Evolutionary conservation across 2,888 invertebrate species (phyloP).

Genomic region (Drosophila neotestacea): DNA sequence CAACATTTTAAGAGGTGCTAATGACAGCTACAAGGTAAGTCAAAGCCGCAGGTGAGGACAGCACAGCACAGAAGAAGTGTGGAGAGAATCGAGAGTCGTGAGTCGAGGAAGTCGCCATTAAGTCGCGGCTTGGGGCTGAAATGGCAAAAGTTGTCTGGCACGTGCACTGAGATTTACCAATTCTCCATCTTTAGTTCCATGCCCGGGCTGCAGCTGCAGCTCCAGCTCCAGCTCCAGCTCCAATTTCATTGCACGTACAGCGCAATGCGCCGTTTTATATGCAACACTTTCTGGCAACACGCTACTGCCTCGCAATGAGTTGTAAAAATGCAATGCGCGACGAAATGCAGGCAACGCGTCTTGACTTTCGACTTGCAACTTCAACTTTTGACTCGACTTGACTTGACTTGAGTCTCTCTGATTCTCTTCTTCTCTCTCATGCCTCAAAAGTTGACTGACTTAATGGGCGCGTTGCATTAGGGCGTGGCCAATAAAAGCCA

Average conservation of each 20-base stretch:
- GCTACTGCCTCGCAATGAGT: conserved; percentile 61
- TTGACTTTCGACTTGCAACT: conserved; percentile 35
- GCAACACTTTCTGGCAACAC: conserved; percentile 68
- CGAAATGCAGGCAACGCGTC: conserved; percentile 58
- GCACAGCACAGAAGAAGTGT: neutral
- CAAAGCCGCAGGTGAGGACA: conserved; percentile 52
- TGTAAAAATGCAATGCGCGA: conserved; percentile 69
- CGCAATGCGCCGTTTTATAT: conserved; percentile 73
- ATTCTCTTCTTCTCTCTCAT: neutral
- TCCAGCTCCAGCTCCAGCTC: neutral
- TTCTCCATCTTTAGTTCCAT: conserved; percentile 20
- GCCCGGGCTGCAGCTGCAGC: neutral
- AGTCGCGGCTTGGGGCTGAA: conserved; percentile 60
- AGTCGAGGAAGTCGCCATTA: conserved; percentile 50
- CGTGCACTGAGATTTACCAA: conserved; percentile 74
- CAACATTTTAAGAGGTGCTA: conserved; percentile 92
- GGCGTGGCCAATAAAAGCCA: conserved; percentile 31
- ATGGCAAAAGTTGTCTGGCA: conserved; percentile 76
- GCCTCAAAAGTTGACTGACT: conserved; percentile 48
- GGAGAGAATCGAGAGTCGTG: neutral
- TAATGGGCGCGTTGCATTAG: conserved; percentile 71
- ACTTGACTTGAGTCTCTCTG: conserved; percentile 10
- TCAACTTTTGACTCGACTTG: conserved; percentile 38
- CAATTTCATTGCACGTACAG: conserved; percentile 65
- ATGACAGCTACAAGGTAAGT: conserved; percentile 93